These are phyloP conservation scores for Falcunculus frontatus DNA, from an alignment of 2,113 vertebrate genomes.

Conservation along the genomic window DNA sequence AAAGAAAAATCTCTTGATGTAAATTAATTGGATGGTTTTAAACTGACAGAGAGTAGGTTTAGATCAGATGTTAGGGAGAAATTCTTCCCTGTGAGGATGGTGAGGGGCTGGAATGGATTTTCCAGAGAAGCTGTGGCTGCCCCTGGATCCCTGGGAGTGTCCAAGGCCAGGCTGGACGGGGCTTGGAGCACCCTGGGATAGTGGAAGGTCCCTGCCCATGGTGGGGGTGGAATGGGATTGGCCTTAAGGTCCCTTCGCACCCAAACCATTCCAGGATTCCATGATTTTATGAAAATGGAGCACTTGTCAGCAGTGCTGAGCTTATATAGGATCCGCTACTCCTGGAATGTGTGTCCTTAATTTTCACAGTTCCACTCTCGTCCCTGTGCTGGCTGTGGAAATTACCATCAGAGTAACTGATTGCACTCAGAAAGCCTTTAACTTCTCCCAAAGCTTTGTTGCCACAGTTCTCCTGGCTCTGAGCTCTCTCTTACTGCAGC, in stretches of 20 bases:
- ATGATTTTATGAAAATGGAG: neutral
- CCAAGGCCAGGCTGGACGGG: accelerated
- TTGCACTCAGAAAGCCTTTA: neutral
- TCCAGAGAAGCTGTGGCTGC: neutral
- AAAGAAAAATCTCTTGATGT: neutral
- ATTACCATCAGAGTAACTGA: neutral
- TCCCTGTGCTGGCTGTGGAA: neutral
- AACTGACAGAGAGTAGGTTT: neutral
- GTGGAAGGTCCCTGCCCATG: neutral
- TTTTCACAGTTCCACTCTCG: neutral
- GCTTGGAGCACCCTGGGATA: accelerated
- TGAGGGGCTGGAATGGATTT: neutral
- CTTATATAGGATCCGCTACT: neutral
- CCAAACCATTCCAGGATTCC: too few species aligned
- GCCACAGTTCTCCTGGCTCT: neutral
- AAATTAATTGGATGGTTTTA: neutral
- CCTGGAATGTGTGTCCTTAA: neutral
- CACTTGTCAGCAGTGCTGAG: neutral
- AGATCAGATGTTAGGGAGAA: neutral
- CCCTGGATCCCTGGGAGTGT: neutral
- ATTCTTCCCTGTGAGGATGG: too few species aligned
- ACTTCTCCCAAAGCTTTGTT: neutral
- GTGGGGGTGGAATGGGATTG: neutral
- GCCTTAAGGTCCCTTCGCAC: neutral
- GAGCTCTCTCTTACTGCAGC: neutral